Conservation (phyloP, 2,797 vertebrate genomes). For the Cyclopterus lumpus region DNA sequence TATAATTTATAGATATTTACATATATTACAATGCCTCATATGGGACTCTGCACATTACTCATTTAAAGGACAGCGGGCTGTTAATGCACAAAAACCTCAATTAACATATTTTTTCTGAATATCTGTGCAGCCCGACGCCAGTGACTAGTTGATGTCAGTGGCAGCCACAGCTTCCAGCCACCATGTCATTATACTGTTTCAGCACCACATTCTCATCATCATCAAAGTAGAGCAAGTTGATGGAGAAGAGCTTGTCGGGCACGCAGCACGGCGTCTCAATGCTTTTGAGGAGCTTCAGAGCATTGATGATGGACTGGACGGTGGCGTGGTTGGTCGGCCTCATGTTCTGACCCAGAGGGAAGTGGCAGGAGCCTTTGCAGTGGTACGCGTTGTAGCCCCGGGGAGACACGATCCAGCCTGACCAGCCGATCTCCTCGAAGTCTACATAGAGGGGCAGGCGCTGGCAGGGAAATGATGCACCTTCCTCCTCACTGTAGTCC, state of each 20-base stretch:
- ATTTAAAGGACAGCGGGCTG: slow-evolving; percentile 15
- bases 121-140: slow-evolving; percentile 1
- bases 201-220: slow-evolving; percentile 89
- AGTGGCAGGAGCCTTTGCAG: slow-evolving; percentile 85
- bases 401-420: slow-evolving; percentile 87
- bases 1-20: slow-evolving; percentile 87
- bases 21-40: slow-evolving; percentile 81
- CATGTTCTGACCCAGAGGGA: slow-evolving; percentile 88
- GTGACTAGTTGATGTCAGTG: slow-evolving; percentile 69
- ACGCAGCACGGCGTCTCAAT: slow-evolving; percentile 87
- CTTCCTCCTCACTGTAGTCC: slow-evolving; percentile 72
- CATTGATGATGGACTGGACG: slow-evolving; percentile 89
- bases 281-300: slow-evolving; percentile 85
- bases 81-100: not conserved
- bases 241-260: slow-evolving; percentile 89
- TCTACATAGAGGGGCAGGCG: slow-evolving; percentile 85
- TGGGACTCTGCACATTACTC: slow-evolving; percentile 27
- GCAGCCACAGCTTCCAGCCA: slow-evolving; percentile 89
- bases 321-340: slow-evolving; percentile 88
- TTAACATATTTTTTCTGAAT: slow-evolving; percentile 11
- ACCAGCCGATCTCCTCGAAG: slow-evolving; percentile 85
- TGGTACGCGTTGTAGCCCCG: slow-evolving; percentile 85
- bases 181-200: slow-evolving; percentile 91
- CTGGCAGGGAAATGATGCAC: slow-evolving; percentile 75
- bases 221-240: slow-evolving; percentile 89